Conservation (phyloP, 2,888 invertebrate species). For the Trichacis sp. region DNA sequence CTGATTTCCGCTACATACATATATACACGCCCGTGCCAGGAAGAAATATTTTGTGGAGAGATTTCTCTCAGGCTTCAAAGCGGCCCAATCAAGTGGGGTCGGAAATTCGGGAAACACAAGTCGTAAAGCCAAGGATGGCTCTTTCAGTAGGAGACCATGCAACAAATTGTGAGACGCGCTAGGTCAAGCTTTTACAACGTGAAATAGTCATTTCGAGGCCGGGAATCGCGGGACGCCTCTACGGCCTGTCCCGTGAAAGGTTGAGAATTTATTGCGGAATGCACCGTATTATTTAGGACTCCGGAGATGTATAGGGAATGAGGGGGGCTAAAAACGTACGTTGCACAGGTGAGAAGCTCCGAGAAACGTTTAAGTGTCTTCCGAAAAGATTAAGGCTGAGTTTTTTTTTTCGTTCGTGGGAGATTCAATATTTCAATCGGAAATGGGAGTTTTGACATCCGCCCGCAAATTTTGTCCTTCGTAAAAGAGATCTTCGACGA, state of each 20-base stretch:
- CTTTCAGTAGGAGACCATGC: constrained; percentile 20
- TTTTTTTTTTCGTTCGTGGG: background rate
- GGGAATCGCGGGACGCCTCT: constrained; percentile 1
- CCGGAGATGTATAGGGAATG: constrained; percentile 11
- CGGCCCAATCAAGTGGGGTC: no score
- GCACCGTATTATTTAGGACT: constrained; percentile 26
- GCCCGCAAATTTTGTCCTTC: no score
- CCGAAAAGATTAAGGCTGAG: background rate
- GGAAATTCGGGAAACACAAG: background rate
- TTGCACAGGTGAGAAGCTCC: constrained; percentile 10
- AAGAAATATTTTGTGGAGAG: background rate
- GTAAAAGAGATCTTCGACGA: no score
- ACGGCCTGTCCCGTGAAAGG: constrained; percentile 36
- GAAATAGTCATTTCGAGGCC: constrained; percentile 8
- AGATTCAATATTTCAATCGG: no score
- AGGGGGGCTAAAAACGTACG: background rate
- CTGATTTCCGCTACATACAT: background rate
- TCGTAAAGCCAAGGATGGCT: constrained; percentile 22
- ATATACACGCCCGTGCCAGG: no score
- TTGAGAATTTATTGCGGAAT: constrained; percentile 26
- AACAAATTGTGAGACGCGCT: constrained; percentile 37
- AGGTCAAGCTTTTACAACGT: constrained; percentile 20
- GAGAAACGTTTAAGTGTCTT: constrained; percentile 14
- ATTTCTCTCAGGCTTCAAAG: no score
- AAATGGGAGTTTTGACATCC: no score